Conservation (phyloP, 1,140 invertebrate genomes). For the Bombus sylvicola region DNA sequence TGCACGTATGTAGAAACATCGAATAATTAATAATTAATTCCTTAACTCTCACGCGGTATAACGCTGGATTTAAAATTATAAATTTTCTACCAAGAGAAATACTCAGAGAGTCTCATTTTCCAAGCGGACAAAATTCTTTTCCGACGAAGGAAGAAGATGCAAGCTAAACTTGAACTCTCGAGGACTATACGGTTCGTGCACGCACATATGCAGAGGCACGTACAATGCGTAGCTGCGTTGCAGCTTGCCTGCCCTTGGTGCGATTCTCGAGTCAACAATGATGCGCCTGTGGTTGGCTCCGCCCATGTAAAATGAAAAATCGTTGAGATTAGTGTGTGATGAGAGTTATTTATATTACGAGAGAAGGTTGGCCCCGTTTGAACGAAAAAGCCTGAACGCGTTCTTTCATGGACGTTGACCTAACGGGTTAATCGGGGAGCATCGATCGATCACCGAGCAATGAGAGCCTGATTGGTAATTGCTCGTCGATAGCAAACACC, state of each 20-base stretch:
- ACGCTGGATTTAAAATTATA: too few species aligned
- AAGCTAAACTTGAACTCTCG: conserved; percentile 53
- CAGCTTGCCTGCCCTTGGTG: conserved; percentile 29
- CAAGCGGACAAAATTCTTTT: background rate
- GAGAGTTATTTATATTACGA: background rate
- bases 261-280: conserved; percentile 35
- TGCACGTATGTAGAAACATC: too few species aligned
- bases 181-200: conserved; percentile 34
- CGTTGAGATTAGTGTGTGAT: background rate
- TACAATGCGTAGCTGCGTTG: conserved; percentile 27
- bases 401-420: conserved; percentile 36
- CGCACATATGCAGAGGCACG: conserved; percentile 45
- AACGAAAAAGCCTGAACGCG: conserved; percentile 21
- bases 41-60: too few species aligned
- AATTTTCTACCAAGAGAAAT: too few species aligned
- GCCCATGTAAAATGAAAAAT: conserved; percentile 49
- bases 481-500: background rate
- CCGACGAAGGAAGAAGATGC: background rate
- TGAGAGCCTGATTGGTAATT: background rate
- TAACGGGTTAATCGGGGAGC: background rate
- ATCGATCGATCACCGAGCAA: conserved; percentile 11
- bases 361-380: background rate
- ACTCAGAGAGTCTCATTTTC: too few species aligned
- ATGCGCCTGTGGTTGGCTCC: conserved; percentile 16
- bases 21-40: too few species aligned